Evolutionary conservation across 2,888 invertebrate genomes (phyloP).

Genomic region (Mythimna vitellina): DNA sequence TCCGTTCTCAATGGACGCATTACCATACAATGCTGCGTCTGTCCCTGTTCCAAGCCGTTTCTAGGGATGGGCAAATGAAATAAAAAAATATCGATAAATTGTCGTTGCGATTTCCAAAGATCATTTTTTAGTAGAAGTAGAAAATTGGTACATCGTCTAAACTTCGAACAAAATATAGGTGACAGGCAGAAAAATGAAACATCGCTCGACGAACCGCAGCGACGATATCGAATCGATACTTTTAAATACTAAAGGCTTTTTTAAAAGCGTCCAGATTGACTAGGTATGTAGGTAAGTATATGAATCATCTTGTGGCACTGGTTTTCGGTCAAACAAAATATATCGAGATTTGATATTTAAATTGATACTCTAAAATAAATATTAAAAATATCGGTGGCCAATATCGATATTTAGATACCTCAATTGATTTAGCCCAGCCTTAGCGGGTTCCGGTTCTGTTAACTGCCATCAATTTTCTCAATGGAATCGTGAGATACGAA

Average conservation of each 20-base stretch:
- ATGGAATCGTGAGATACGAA: conserved; percentile 55
- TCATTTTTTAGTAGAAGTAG: no score
- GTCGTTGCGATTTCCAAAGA: no score
- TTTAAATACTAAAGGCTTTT: no score
- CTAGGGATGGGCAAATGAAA: neutral
- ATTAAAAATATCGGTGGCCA: neutral
- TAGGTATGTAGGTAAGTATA: neutral
- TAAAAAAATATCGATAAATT: neutral
- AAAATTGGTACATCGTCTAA: no score
- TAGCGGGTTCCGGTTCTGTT: conserved; percentile 56
- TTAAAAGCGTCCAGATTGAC: no score
- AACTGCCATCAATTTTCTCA: conserved; percentile 58
- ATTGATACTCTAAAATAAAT: no score
- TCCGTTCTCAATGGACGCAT: conserved; percentile 64
- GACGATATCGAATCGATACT: no score
- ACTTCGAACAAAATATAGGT: no score
- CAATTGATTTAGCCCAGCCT: neutral
- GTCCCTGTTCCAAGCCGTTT: conserved; percentile 40
- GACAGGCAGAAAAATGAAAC: no score
- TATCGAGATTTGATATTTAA: neutral
- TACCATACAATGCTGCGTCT: conserved; percentile 67
- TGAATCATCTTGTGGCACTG: neutral
- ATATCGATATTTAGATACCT: neutral
- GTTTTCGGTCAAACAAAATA: neutral
- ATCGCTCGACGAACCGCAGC: no score